These are phyloP conservation scores for Aphelocoma coerulescens DNA, from an alignment of 2,113 vertebrate genomes.

Conservation along the genomic window DNA sequence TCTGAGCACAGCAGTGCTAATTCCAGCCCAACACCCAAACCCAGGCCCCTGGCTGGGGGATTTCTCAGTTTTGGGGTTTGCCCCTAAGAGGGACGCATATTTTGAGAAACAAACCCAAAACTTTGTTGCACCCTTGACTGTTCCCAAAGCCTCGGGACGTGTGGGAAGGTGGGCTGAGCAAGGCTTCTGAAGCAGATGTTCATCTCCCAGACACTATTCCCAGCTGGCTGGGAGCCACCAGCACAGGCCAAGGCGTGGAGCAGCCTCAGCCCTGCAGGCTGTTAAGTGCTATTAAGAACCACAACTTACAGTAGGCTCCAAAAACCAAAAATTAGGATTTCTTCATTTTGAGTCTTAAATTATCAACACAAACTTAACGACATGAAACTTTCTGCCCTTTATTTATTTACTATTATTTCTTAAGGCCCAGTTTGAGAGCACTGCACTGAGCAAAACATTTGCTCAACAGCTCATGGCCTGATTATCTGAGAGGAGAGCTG, in stretches of 20 bases:
- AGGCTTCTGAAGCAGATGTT: neutral
- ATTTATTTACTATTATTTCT: neutral
- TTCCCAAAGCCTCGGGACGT: accelerated
- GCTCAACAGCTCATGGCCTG: neutral
- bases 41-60: too few relatives aligned
- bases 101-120: neutral
- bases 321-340: neutral
- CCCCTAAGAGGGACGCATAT: accelerated
- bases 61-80: neutral
- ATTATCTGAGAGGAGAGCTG: neutral
- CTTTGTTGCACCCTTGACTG: neutral
- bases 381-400: neutral
- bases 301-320: neutral
- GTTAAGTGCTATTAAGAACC: neutral
- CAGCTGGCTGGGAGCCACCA: neutral
- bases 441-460: neutral
- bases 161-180: neutral
- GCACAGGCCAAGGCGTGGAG: neutral
- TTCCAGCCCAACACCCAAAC: accelerated
- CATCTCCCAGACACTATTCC: neutral
- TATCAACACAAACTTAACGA: neutral
- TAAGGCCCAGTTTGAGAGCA: neutral
- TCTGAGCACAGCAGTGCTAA: neutral
- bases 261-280: neutral
- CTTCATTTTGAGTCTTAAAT: neutral